Evolutionary conservation across 2,888 invertebrate species (phyloP).

Genomic region (Mimachlamys varia): DNA sequence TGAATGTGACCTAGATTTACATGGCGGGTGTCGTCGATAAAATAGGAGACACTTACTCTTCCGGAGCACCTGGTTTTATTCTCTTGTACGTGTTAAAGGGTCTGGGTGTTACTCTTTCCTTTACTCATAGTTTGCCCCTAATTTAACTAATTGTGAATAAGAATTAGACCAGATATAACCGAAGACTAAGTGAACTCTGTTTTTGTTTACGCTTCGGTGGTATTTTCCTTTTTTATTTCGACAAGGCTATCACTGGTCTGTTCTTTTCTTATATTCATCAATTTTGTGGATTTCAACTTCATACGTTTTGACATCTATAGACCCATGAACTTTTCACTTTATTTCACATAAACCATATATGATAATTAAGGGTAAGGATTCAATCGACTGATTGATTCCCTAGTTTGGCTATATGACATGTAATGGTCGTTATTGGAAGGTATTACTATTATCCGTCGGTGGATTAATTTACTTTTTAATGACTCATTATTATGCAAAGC

Average conservation of each 20-base stretch:
- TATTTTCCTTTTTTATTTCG: too few species aligned
- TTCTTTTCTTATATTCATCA: background rate
- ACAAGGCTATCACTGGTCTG: background rate
- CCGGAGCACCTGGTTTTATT: too few species aligned
- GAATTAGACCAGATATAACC: too few species aligned
- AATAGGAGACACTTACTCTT: too few species aligned
- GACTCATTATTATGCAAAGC: background rate
- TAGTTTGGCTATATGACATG: background rate
- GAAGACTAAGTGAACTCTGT: too few species aligned
- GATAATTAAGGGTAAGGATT: background rate
- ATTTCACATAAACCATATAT: background rate
- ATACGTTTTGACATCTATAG: background rate
- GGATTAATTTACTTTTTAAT: conserved; percentile 12
- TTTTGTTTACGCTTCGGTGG: too few species aligned
- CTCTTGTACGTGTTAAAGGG: too few species aligned
- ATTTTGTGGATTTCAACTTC: background rate
- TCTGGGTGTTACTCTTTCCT: too few species aligned
- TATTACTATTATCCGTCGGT: background rate
- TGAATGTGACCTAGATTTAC: too few species aligned
- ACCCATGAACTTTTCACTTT: background rate
- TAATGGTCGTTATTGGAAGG: background rate
- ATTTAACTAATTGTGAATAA: too few species aligned
- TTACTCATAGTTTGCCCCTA: too few species aligned
- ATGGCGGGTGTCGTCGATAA: too few species aligned
- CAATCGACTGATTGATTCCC: background rate